Evolutionary conservation across 2,113 vertebrate genomes (phyloP).

Genomic region (Pomatostomus ruficeps): DNA sequence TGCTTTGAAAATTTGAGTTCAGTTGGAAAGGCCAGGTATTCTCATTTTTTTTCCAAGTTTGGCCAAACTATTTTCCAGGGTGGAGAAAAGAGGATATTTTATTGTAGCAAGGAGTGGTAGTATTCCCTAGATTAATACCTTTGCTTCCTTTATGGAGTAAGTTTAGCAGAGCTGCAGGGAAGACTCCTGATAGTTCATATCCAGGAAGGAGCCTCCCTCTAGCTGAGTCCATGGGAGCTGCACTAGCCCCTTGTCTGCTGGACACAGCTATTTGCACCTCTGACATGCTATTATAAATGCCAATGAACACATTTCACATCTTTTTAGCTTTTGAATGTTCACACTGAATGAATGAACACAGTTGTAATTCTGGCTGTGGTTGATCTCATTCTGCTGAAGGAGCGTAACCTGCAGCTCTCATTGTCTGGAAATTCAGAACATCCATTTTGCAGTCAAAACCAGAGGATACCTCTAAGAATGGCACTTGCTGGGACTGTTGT

Average conservation of each 20-base stretch:
- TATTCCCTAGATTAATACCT: background rate
- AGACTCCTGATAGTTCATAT: background rate
- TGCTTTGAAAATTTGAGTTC: background rate
- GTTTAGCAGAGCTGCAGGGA: background rate
- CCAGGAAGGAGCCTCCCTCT: constrained; percentile 4
- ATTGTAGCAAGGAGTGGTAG: background rate
- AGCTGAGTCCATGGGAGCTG: background rate
- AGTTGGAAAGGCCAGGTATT: background rate
- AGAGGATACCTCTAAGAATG: background rate
- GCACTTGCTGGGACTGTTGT: background rate
- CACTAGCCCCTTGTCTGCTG: background rate
- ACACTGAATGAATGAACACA: background rate
- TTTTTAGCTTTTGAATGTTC: background rate
- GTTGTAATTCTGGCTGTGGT: background rate
- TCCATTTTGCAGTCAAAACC: background rate
- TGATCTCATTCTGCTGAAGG: background rate
- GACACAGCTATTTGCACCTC: background rate
- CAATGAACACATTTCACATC: background rate
- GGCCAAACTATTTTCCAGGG: background rate
- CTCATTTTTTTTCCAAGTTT: background rate
- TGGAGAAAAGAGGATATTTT: background rate
- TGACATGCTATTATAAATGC: background rate
- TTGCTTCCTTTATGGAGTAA: background rate
- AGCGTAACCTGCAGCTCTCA: rapidly evolving
- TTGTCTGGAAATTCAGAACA: background rate